Evolutionary conservation across 1,140 invertebrate genomes (phyloP).

Genomic region (Calliopsis andreniformis): DNA sequence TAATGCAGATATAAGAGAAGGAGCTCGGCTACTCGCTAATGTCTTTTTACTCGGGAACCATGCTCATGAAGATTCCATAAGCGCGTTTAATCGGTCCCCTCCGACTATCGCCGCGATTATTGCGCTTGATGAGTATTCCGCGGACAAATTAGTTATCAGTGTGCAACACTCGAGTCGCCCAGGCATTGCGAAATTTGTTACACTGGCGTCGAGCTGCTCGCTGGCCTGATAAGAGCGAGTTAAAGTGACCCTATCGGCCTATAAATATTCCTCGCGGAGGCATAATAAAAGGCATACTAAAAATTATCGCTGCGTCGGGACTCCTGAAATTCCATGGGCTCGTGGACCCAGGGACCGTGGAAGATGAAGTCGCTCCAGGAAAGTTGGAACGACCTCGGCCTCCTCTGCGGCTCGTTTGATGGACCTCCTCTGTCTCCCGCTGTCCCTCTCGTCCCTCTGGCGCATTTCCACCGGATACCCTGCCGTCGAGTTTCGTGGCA

Average conservation of each 20-base stretch:
- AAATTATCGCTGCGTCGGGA: slow-evolving; percentile 23
- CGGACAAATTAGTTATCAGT: slow-evolving; percentile 14
- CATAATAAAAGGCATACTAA: slow-evolving; percentile 35
- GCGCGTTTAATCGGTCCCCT: slow-evolving; percentile 6
- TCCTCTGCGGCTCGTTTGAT: slow-evolving; percentile 65
- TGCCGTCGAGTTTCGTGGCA: slow-evolving; percentile 61
- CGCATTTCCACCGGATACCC: slow-evolving; percentile 60
- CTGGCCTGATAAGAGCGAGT: slow-evolving; percentile 1
- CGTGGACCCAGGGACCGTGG: slow-evolving; percentile 50
- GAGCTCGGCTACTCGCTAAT: not conserved
- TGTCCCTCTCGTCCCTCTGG: not conserved
- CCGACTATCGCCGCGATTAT: not conserved
- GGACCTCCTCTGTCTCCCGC: slow-evolving; percentile 17
- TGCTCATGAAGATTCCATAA: not conserved
- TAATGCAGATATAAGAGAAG: not conserved
- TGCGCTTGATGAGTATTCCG: not conserved
- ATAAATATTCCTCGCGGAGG: slow-evolving; percentile 1
- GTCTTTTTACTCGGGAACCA: not conserved
- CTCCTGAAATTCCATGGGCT: slow-evolving; percentile 36
- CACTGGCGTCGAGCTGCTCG: slow-evolving; percentile 18
- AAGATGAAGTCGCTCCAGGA: slow-evolving; percentile 64
- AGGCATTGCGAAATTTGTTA: slow-evolving; percentile 24
- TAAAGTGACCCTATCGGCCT: slow-evolving; percentile 16
- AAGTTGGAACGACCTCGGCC: slow-evolving; percentile 60
- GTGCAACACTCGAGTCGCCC: not conserved